phyloP scores from a whole-genome alignment of 2,113 vertebrate species.

The Triplophysa dalaica region DNA sequence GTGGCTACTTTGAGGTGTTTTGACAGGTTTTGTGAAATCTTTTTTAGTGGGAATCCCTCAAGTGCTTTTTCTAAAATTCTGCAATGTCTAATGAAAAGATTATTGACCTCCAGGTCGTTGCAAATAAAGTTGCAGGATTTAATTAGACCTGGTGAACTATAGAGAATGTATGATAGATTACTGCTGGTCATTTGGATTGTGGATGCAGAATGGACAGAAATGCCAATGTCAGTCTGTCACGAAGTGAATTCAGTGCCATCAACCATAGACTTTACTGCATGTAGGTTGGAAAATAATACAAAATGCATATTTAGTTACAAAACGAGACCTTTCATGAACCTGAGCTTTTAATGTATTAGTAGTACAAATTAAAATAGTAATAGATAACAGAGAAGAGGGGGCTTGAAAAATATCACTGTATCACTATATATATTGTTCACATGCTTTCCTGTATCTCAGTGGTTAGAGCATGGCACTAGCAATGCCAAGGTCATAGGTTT shows the following conservation, averaged over 20 bases:
- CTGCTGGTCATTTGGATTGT: not conserved
- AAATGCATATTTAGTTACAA: too few relatives aligned
- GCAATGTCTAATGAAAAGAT: slow-evolving; percentile 78
- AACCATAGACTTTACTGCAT: too few relatives aligned
- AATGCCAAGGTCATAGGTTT: too few relatives aligned
- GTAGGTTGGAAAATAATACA: too few relatives aligned
- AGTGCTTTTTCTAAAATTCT: slow-evolving; percentile 22
- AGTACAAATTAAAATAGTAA: too few relatives aligned
- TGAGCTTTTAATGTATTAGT: too few relatives aligned
- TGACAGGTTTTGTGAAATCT: slow-evolving; percentile 22
- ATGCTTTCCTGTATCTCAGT: too few relatives aligned
- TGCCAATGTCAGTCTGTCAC: not conserved
- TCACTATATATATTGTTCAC: too few relatives aligned
- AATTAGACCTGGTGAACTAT: slow-evolving; percentile 77
- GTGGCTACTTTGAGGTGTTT: slow-evolving; percentile 16
- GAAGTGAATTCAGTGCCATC: not conserved
- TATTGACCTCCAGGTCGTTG: slow-evolving; percentile 83
- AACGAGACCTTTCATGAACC: too few relatives aligned
- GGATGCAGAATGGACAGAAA: not conserved
- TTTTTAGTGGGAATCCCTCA: slow-evolving; percentile 14
- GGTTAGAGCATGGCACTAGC: too few relatives aligned
- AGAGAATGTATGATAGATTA: slow-evolving; percentile 62
- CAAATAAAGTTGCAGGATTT: slow-evolving; percentile 81
- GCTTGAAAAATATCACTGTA: too few relatives aligned
- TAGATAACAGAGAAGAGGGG: too few relatives aligned